Evolutionary conservation across 2,888 invertebrate genomes (phyloP), one percentile per base, ranked within the genome.

Genomic region (Allygus modestus): DNA sequence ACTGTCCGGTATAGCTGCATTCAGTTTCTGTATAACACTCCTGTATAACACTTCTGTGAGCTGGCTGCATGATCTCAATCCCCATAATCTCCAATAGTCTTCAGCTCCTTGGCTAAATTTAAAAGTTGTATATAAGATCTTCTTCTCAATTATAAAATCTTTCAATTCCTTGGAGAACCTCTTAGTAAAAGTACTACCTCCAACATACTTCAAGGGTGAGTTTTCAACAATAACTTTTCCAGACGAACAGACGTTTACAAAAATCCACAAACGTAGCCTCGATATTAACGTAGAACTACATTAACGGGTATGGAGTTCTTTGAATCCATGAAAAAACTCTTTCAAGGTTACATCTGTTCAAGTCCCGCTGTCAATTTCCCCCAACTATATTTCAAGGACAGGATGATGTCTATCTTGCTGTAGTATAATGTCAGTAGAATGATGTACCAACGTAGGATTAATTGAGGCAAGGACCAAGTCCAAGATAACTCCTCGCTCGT

Each of bases 91-190:
- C 41, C 20, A 73, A 20, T 73, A 73, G 73, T 73, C 73, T 17
- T 73, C 73, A 33, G 41, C 43, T n/a, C 23, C 41, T 37, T 73
- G 73, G 5, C 43, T 73, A n/a, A 9, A 9, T 20, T 73, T 73
- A 43, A 73, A 73, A 12, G 37, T 73, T 69, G 1, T 69, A 69
- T 69, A 31, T 4, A 15, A 28, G 17, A 69, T 31, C 37, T 69
- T 73, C 23, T 73, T 73, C n/a, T 20, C 1, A n/a, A 73, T 73
- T n/a, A 73, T 43, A 20, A 73, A 37, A 26, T 11, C 7, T 20
- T 73, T 73, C 12, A 73, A n/a, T 37, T 43, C 73, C 20, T 73
- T 73, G 9, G 73, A 73, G 23, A 73, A 73, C 43, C 73, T 20
- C 54, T 20, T 15, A 5, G 23, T 15, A 54, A 54, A 54, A 20